Conservation (phyloP, 1,140 invertebrate genomes). For the Triops cancriformis region DNA sequence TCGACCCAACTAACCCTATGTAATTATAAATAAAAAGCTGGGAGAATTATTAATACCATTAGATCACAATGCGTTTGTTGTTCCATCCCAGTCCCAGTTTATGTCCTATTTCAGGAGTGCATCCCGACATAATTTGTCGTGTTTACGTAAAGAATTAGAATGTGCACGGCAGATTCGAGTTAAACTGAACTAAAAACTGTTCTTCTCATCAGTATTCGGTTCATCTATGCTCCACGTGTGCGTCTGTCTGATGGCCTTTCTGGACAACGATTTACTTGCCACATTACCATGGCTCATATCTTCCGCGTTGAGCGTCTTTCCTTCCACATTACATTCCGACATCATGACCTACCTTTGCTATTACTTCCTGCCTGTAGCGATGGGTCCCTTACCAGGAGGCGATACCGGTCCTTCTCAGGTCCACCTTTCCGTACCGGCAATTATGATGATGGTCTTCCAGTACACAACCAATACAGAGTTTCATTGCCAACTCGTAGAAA, state of each 20-base stretch:
- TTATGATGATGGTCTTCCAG: constrained; percentile 96
- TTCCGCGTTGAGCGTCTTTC: constrained; percentile 84
- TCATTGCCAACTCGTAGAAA: constrained; percentile 90
- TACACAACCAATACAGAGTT: constrained; percentile 85
- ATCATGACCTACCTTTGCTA: constrained; percentile 92
- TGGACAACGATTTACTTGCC: constrained; percentile 93
- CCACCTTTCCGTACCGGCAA: constrained; percentile 80
- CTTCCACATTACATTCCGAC: constrained; percentile 81
- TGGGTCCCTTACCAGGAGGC: constrained; percentile 50
- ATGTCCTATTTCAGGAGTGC: no score
- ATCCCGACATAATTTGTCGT: no score
- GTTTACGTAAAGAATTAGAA: no score
- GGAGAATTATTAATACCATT: no score
- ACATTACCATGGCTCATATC: constrained; percentile 89
- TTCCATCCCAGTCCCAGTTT: no score
- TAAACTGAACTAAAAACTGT: neutral
- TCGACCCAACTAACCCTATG: no score
- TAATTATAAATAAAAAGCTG: no score
- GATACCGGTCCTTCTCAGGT: constrained; percentile 12
- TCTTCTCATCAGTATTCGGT: constrained; percentile 67
- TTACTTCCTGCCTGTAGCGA: constrained; percentile 91
- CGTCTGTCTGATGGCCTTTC: constrained; percentile 85
- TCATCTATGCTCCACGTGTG: constrained; percentile 81
- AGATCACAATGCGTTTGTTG: no score
- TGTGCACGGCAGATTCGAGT: no score